Evolutionary conservation across 2,797 vertebrate species (phyloP).

Genomic region (Leptoclinus maculatus): DNA sequence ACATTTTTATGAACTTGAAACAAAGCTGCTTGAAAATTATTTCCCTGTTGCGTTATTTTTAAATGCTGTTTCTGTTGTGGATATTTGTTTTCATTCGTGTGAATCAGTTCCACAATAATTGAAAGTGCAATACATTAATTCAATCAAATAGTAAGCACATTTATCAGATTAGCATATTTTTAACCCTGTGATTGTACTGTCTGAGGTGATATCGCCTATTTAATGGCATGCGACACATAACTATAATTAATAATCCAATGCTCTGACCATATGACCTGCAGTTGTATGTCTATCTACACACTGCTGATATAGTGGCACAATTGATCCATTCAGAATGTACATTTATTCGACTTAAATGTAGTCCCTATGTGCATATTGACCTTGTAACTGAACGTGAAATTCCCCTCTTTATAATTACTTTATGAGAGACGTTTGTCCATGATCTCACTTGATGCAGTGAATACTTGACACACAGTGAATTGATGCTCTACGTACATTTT

Average conservation of each 20-base stretch:
- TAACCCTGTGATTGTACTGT: background rate
- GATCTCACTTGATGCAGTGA: background rate
- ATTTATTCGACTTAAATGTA: background rate
- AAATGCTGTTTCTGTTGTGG: slow-evolving; percentile 11
- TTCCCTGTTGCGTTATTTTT: slow-evolving; percentile 35
- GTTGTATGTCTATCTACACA: background rate
- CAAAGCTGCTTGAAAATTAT: slow-evolving; percentile 59
- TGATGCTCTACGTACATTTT: background rate
- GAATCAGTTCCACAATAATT: background rate
- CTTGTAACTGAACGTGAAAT: background rate
- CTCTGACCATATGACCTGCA: background rate
- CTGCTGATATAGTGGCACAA: background rate
- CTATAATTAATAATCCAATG: background rate
- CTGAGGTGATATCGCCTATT: background rate
- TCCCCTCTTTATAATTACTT: background rate
- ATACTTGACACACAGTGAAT: background rate
- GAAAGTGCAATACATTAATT: background rate
- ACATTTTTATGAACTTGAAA: slow-evolving; percentile 80
- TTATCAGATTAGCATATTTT: slow-evolving; percentile 4
- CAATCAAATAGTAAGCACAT: background rate
- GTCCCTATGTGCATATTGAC: background rate
- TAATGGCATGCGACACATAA: background rate
- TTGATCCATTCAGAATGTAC: background rate
- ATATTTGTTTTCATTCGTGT: background rate
- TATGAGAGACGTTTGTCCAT: background rate